These are phyloP conservation scores for Harpagoxenus sublaevis DNA, from an alignment of 2,888 invertebrate species.

Conservation along the genomic window DNA sequence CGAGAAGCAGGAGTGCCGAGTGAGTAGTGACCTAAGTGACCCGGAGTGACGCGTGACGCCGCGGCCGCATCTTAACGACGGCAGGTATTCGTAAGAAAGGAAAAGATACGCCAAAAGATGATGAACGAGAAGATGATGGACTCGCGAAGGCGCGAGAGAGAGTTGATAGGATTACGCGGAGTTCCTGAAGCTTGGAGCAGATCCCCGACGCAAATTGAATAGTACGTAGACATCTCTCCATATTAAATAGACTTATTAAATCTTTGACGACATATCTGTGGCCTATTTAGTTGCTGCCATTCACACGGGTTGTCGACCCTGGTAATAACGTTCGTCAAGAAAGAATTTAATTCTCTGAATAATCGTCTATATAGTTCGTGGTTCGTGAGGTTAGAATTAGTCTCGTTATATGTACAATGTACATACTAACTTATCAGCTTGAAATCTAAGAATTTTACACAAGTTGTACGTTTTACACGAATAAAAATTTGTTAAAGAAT, in stretches of 20 bases:
- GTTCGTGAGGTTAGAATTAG: not conserved
- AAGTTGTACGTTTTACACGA: not conserved
- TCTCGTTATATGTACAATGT: no score
- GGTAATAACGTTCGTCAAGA: not conserved
- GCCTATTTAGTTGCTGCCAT: not conserved
- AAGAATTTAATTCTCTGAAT: not conserved
- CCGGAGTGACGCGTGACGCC: no score
- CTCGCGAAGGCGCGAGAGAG: conserved; percentile 91
- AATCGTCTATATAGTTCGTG: not conserved
- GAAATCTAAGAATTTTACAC: not conserved
- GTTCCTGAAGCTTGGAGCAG: conserved; percentile 91
- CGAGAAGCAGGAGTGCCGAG: no score
- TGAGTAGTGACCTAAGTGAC: no score
- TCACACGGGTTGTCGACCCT: not conserved
- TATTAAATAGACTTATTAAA: not conserved
- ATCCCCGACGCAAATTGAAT: conserved; percentile 89
- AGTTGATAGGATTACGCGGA: conserved; percentile 91
- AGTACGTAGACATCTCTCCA: conserved; percentile 87
- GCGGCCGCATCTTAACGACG: not conserved
- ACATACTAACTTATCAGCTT: not conserved
- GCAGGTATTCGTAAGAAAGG: not conserved
- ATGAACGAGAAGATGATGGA: conserved; percentile 86
- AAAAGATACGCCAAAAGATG: not conserved
- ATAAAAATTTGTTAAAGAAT: not conserved
- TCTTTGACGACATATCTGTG: not conserved